Evolutionary conservation across 2,113 vertebrate genomes (phyloP), one percentile per base, ranked within the genome.

Genomic region (Syngnathus scovelli): DNA sequence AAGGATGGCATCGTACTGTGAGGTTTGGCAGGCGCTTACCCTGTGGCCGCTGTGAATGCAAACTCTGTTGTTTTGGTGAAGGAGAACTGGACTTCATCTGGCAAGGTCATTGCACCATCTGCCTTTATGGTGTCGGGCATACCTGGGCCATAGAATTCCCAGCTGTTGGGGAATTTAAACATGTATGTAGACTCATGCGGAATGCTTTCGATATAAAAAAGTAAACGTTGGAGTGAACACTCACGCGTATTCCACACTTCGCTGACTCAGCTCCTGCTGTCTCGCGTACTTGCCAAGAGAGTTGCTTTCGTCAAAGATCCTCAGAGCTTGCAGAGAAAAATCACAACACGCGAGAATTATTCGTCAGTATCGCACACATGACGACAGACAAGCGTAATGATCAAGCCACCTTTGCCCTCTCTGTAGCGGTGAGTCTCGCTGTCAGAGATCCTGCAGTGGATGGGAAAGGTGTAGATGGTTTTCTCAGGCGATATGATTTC

Each of bases 381-480:
- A 16, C 12, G 21, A 12, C 36, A 58, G 11, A 12, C 61, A 51
- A 12, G 13, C n/a, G 38, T 39, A 59, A 2, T 48, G 36, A 37
- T 12, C 23, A 37, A 75, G 78, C 61, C 36, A 90, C 87, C 87
- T 86, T 43, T 70, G 21, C 68, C 89, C 21, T 85, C 86, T 66
- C 80, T 82, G 62, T 86, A 79, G 66, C 43, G 38, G 3, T 85
- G 37, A 19, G 73, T 75, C 7, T 75, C 7, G 0, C 39, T 39
- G 59, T 85, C 78, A 36, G 1, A 10, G 64, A 88, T 78, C 85
- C 84, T 89, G 39, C 63, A 67, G 81, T 89, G 83, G 66, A 88
- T 55, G 2, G 88, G 89, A 54, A 90, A 89, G 43, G 13, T 61
- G 46, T 81, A 77, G 4, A 2, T 66, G 3, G 76, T n/a, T 7